These are phyloP conservation scores for Nasonia giraulti DNA, from an alignment of 1,140 invertebrate genomes.

Conservation along the genomic window DNA sequence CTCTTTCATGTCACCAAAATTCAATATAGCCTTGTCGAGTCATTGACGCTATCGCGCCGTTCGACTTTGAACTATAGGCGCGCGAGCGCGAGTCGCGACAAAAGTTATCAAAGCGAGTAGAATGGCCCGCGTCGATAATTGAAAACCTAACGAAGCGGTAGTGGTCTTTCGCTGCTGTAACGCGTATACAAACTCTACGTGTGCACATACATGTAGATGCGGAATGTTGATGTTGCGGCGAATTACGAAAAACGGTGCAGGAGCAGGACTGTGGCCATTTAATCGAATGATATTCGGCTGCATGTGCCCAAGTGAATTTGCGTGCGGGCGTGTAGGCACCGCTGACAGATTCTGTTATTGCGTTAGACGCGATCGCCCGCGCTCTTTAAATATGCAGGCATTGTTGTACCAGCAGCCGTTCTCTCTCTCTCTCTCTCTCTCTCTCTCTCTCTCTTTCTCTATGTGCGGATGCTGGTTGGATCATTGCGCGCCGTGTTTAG, in stretches of 20 bases:
- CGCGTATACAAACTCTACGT: too few species aligned
- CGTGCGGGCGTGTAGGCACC: neutral
- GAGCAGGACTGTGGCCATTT: neutral
- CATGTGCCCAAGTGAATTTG: conserved; percentile 2
- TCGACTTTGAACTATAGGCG: neutral
- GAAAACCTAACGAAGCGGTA: too few species aligned
- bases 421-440: neutral
- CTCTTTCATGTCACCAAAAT: neutral
- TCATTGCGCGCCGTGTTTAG: neutral
- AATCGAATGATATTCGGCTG: conserved; percentile 19
- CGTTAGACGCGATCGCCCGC: neutral
- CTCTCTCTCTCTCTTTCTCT: neutral
- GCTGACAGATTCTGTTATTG: neutral
- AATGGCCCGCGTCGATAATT: neutral
- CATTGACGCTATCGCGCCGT: neutral
- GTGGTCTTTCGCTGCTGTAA: neutral
- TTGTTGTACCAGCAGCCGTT: neutral
- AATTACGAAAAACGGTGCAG: neutral
- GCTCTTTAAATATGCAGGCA: neutral
- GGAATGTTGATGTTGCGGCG: conserved; percentile 8
- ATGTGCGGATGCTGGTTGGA: too few species aligned
- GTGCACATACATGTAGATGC: neutral
- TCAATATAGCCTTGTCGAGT: neutral
- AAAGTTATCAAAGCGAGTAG: conserved; percentile 18
- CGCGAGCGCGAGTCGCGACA: too few species aligned